phyloP scores from a whole-genome alignment of 1,140 invertebrate species.

The Protaetia brevitarsis region DNA sequence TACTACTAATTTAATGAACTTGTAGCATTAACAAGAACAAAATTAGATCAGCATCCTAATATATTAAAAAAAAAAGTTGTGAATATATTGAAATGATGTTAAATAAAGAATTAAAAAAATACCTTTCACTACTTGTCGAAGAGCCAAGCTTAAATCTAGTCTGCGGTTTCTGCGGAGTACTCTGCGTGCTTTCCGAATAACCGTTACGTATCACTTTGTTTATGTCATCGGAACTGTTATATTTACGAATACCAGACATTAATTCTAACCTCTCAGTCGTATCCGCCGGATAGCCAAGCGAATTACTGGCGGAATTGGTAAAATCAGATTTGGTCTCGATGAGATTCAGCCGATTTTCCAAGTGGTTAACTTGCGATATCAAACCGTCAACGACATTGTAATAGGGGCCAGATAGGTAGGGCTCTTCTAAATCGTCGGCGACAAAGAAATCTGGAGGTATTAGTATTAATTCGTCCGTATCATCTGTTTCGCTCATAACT shows the following conservation, averaged over 20 bases:
- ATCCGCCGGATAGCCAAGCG: too few species aligned
- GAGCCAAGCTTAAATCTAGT: conserved; percentile 40
- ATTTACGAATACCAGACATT: conserved; percentile 32
- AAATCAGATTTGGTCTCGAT: conserved; percentile 48
- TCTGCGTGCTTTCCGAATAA: conserved; percentile 38
- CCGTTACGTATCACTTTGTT: conserved; percentile 21
- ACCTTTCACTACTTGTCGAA: conserved; percentile 11
- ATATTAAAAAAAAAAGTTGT: too few species aligned
- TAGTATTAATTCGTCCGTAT: conserved; percentile 73
- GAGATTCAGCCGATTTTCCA: conserved; percentile 56
- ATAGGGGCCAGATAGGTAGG: conserved; percentile 36
- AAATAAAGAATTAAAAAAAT: too few species aligned
- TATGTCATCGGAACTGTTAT: conserved; percentile 40
- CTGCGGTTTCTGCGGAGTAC: conserved; percentile 45
- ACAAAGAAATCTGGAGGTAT: conserved; percentile 73
- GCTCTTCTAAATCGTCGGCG: conserved; percentile 53
- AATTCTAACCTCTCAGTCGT: conserved; percentile 27
- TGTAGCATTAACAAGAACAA: too few species aligned
- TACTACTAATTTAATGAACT: too few species aligned
- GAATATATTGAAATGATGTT: too few species aligned
- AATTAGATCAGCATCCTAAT: too few species aligned
- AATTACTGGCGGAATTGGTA: conserved; percentile 32
- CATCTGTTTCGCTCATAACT: conserved; percentile 76
- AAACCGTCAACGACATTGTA: conserved; percentile 59
- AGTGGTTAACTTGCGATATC: conserved; percentile 58